phyloP scores from a whole-genome alignment of 2,113 vertebrate genomes.

The Rhineura floridana region DNA sequence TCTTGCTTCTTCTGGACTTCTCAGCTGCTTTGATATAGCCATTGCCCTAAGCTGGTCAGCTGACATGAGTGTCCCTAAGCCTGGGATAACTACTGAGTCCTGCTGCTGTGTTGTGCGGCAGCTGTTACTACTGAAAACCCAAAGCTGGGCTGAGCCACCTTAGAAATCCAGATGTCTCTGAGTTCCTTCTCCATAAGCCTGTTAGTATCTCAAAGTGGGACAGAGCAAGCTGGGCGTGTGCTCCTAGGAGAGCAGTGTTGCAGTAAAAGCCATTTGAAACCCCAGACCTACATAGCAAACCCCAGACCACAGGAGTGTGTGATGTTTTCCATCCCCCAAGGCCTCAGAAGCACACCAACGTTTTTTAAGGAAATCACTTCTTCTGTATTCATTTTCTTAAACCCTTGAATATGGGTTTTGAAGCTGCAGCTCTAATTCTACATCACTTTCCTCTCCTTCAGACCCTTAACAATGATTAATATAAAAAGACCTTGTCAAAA shows the following conservation, averaged over 20 bases:
- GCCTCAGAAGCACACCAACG: neutral
- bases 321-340: neutral
- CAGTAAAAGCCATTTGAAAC: neutral
- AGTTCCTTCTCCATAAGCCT: neutral
- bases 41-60: too few relatives aligned
- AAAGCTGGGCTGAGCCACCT: neutral
- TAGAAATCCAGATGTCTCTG: neutral
- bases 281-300: neutral
- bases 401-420: constrained; percentile 15
- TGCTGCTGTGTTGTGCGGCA: neutral
- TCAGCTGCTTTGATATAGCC: too few relatives aligned
- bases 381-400: constrained; percentile 8
- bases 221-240: neutral
- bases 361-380: neutral
- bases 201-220: neutral
- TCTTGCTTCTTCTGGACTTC: too few relatives aligned
- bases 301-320: neutral
- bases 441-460: constrained; percentile 34
- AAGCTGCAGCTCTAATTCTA: constrained; percentile 44
- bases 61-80: neutral
- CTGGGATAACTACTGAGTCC: neutral
- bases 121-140: neutral
- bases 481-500: constrained; percentile 60
- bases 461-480: constrained; percentile 58
- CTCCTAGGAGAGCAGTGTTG: neutral